Evolutionary conservation across 1,140 invertebrate genomes (phyloP), one percentile per base, ranked within the genome.

Genomic region (Ptiloglossa arizonensis): DNA sequence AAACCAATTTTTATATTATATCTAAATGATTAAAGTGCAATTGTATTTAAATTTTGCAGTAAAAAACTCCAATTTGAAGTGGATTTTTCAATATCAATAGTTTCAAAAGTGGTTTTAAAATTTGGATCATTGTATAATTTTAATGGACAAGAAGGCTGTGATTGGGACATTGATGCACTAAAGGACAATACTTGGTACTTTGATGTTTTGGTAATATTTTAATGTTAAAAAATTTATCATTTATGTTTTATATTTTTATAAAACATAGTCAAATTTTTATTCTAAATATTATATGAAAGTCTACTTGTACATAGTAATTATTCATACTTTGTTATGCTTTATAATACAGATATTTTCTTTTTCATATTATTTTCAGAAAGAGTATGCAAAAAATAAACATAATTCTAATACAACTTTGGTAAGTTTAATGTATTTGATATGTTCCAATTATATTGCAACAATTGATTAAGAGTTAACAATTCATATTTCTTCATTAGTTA

Each of bases 141-240:
- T 3, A 4, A 3, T 8, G 56, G 9, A 24, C 13, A 48, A 17
- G 41, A 60, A 35, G 3, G 1, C 9, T 73, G 70, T 52, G 3
- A 13, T 38, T 8, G 5, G 3, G 19, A 15, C 3, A n/a, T 17
- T 13, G 5, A 38, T 38, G 19, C 15, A 1, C 9, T 41, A 8
- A 2, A 27, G n/a, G 3, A 56, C 13, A 35, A 4, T 19, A 5
- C 9, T n/a, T 54, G 17, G 29, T 35, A 5, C 11, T 68, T 59
- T 2, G 0, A 75, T 52, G 0, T 62, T 38, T 13, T 78, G 67
- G 81, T 83, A 83, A 57, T 27, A 56, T 50, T 72, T 50, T 60
- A n/a, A 59, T 24, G 68, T 67, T 38, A 52, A 13, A 66, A 52
- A 44, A 46, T 44, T 17, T 19, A n/a, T 1, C 48, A 50, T 32